Evolutionary conservation across 2,797 vertebrate species (phyloP), one percentile per base, ranked within the genome.

Genomic region (Ptychadena robeensis): DNA sequence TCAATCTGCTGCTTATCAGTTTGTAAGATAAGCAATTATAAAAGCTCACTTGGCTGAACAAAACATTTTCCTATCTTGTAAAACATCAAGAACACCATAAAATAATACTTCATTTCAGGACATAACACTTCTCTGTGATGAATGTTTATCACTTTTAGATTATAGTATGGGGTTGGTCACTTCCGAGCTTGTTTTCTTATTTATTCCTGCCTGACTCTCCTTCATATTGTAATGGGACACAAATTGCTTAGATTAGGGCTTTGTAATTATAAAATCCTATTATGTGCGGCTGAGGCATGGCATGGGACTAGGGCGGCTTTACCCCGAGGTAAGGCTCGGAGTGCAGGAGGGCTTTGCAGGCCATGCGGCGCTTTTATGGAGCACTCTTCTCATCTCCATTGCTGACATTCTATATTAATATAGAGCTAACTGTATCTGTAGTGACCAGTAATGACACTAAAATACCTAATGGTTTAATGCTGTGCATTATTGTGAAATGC

Each of bases 11-110:
- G 72, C 83, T 85, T 85, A 85, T 80, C 83, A 80, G 72, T 57
- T 76, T 80, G 66, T 69, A 80, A 80, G 83, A 85, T 85, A 81
- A 75, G 78, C 78, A 85, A 85, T 85, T 85, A 85, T 81, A 85
- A 76, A 53, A 53, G 48, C 83, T 85, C 78, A 85, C 78, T 80
- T 76, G 83, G 78, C 66, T 66, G 78, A 80, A 85, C 78, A 85
- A 76, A 80, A 76, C 65, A 80, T 81, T 80, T 81, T 84, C 77
- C 73, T 85, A 81, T 85, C 83, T 85, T 80, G 78, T 85, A 85
- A 80, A 76, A 71, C 71, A 81, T 85, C 78, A 85, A 81, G 78
- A 76, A 81, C 72, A 76, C 57, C 32, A 81, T 71, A 76, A 85
- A 85, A 85, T 81, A 85, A 85, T 83, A 80, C 71, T 85, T 85